Evolutionary conservation across 1,140 invertebrate genomes (phyloP), one percentile per base, ranked within the genome.

Genomic region (Schlechtendalia chinensis): DNA sequence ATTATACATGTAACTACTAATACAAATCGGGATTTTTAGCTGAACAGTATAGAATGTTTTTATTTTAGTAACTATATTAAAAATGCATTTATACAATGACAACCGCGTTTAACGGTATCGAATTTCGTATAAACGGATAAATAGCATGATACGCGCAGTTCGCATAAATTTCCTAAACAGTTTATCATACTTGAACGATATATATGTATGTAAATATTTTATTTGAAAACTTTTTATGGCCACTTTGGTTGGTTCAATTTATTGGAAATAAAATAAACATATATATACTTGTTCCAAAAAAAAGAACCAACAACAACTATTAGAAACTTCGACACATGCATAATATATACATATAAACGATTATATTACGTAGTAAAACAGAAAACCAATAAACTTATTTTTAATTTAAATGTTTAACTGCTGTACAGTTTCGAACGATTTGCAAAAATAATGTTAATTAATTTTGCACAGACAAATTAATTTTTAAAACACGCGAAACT

Each of bases 171-270:
- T 32, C 12, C 61, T 63, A 63, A 63, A 32, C 61, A 10, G 8
- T 19, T 2, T 63, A 8, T 63, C 27, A 19, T 10, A 32, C 61
- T 63, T 19, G 29, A 17, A 32, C 16, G 58, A 61, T 16, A 16
- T 29, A 61, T 61, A 1, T 17, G 24, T 16, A 27, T 27, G 27
- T 63, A 63, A 63, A 63, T 63, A 63, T 63, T 63, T 63, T 63
- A 63, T 63, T 32, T 32, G 29, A 63, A 29, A 63, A 63, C 61
- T 63, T 67, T 67, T 67, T 67, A 67, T 39, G 39, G 19, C 19
- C 32, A 67, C 63, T 67, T 67, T 12, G 32, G n/a, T 45, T 22
- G 29, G 32, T 22, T 29, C 32, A 67, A 67, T 67, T 67, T 45
- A 67, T 67, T 29, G 2, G 32, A 67, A 67, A 67, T 39, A 67